These are phyloP conservation scores for Lordiphosa stackelbergi DNA, from an alignment of 1,140 invertebrate species.

Conservation along the genomic window DNA sequence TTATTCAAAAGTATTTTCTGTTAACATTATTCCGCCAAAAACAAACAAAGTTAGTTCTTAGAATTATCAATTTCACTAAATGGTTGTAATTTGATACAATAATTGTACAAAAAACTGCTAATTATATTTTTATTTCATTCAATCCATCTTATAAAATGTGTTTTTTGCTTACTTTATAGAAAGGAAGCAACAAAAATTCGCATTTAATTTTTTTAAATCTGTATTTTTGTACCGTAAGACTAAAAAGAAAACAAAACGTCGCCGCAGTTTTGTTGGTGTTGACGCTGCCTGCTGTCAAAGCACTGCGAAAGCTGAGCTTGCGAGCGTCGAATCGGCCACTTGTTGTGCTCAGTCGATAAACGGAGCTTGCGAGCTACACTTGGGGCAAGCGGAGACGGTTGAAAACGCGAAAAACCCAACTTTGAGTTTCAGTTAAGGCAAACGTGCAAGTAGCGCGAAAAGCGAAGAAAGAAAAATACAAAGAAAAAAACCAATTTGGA, in stretches of 20 bases:
- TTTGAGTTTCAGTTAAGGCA: constrained; percentile 39
- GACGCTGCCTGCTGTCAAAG: constrained; percentile 21
- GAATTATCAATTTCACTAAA: constrained; percentile 5
- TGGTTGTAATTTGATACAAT: too few relatives aligned
- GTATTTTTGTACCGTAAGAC: constrained; percentile 14
- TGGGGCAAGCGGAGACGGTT: constrained; percentile 55
- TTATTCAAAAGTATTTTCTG: too few relatives aligned
- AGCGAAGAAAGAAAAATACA: constrained; percentile 30
- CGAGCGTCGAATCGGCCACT: constrained; percentile 39
- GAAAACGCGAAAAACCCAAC: constrained; percentile 22
- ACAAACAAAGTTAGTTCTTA: neutral
- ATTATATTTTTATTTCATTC: constrained; percentile 46
- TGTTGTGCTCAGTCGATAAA: constrained; percentile 61
- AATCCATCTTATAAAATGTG: constrained; percentile 38
- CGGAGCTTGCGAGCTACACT: constrained; percentile 68
- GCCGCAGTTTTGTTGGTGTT: constrained; percentile 27
- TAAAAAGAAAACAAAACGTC: constrained; percentile 22
- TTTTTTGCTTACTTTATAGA: constrained; percentile 21
- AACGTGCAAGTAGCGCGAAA: constrained; percentile 39
- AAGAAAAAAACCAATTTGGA: constrained; percentile 23
- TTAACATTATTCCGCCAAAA: neutral
- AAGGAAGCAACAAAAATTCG: constrained; percentile 23
- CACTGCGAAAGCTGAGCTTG: constrained; percentile 41
- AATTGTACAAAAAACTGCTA: constrained; percentile 25
- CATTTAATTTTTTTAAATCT: too few relatives aligned